Percentiles rank a stretch among this genome's conserved stretches.
Conservation (phyloP, 2,888 invertebrate species). For the Nomada fucata region DNA sequence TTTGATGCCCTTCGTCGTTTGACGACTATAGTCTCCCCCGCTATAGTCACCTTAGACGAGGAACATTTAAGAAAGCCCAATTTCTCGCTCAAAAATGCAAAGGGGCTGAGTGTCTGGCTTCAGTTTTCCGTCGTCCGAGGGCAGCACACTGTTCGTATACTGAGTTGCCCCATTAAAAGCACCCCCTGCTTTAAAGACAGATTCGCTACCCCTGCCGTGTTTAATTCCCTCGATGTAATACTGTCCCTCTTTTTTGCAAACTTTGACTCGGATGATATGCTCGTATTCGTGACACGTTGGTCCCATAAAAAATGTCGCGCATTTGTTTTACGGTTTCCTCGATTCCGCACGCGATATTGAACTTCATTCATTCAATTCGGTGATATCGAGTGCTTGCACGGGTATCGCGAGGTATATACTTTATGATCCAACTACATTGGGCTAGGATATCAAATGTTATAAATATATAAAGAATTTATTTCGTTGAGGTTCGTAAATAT, state of each 20-base stretch:
- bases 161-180: slow-evolving; percentile 52
- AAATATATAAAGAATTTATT: too few relatives aligned
- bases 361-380: too few relatives aligned
- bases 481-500: too few relatives aligned
- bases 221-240: slow-evolving; percentile 19
- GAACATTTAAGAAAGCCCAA: slow-evolving; percentile 12
- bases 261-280: neutral
- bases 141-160: slow-evolving; percentile 72
- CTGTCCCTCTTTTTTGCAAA: slow-evolving; percentile 1
- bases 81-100: slow-evolving; percentile 27
- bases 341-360: neutral
- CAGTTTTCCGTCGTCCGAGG: slow-evolving; percentile 71
- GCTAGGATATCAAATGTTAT: too few relatives aligned
- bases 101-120: slow-evolving; percentile 56
- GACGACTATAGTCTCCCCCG: neutral
- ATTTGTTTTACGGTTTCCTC: neutral
- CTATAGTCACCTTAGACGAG: neutral
- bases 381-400: too few relatives aligned
- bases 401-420: too few relatives aligned
- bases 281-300: neutral
- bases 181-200: slow-evolving; percentile 29
- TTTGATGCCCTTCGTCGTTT: neutral
- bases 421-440: too few relatives aligned
- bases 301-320: too few relatives aligned
- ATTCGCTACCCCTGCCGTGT: slow-evolving; percentile 3